Base-by-base conservation (phyloP, 2,113 vertebrate species). In the Trachemys scripta region DNA sequence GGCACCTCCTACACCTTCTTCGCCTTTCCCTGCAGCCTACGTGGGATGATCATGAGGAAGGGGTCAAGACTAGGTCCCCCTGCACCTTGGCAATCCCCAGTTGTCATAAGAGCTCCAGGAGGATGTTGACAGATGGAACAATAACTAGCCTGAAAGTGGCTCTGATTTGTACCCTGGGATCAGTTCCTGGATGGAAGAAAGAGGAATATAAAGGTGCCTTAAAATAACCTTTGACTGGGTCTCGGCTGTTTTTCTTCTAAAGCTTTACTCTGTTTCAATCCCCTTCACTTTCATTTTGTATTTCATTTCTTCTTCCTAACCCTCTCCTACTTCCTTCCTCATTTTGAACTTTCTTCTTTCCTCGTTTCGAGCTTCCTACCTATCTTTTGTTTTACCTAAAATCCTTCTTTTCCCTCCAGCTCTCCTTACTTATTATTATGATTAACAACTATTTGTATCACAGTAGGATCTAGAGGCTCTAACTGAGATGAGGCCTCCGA, bases 111-210 rank as follows among this genome's bases (percentile, higher is more conserved):
- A 85, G 3, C 4, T 76, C 49, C 65, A 84, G 2, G 3, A 4
- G 90, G 84, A 83, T 80, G 38, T 8, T 86, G 19, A 5, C 4
- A 82, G 3, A 84, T 25, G 65, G 50, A 90, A 89, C 81, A 93
- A 76, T 31, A 62, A 31, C 31, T 12, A 13, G 57, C 27, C 12
- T 31, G 57, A 31, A 62, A 29, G 24, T 31, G 57, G 27, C 57
- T 62, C 1, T 51, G 7, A 54, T 5, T 1, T 82, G 75, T 82
- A 1, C 0, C 59, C 11, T 82, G 35, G 1, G 1, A 31, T 62
- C 25, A 31, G 27, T 31, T 62, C 27, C 5, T 42, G 2, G 1
- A n/a, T 22, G 22, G 2, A 9, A 25, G 79, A 89, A 93, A 91
- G 2, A 47, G 1, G n/a, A 84, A 59, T 85, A 4, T 1, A 81